phyloP scores from a whole-genome alignment of 1,140 invertebrate species.

The Pogonognathellus flavescens region DNA sequence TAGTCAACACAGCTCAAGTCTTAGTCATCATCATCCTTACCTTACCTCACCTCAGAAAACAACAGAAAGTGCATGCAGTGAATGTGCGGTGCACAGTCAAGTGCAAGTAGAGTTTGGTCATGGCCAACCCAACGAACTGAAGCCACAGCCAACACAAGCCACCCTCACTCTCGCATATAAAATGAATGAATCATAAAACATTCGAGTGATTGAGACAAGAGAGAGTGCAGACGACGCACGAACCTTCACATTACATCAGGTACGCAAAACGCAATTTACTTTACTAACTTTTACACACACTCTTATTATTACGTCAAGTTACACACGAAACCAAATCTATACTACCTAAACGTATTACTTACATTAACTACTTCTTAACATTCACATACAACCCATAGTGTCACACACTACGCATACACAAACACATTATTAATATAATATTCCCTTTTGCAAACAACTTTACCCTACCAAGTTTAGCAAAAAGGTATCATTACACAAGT shows the following conservation, averaged over 20 bases:
- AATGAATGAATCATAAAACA: constrained; percentile 34
- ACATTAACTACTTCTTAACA: too few relatives aligned
- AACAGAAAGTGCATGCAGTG: constrained; percentile 11
- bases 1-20: background rate
- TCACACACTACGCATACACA: too few relatives aligned
- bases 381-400: too few relatives aligned
- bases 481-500: too few relatives aligned
- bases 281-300: too few relatives aligned
- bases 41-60: background rate
- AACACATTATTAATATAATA: too few relatives aligned
- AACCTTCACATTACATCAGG: constrained; percentile 31
- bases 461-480: too few relatives aligned
- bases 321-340: background rate
- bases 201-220: background rate
- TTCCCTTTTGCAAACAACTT: too few relatives aligned
- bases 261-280: constrained; percentile 42
- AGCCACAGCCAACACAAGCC: constrained; percentile 21
- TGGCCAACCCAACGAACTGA: constrained; percentile 7
- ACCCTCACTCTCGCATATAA: background rate
- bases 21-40: constrained; percentile 38
- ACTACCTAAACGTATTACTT: background rate
- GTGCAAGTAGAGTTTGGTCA: constrained; percentile 48
- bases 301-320: too few relatives aligned
- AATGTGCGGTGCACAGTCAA: constrained; percentile 38
- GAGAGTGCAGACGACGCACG: constrained; percentile 5